Evolutionary conservation across 1,140 invertebrate species (phyloP), one percentile per base, ranked within the genome.

Genomic region (Potamilus streckersoni): DNA sequence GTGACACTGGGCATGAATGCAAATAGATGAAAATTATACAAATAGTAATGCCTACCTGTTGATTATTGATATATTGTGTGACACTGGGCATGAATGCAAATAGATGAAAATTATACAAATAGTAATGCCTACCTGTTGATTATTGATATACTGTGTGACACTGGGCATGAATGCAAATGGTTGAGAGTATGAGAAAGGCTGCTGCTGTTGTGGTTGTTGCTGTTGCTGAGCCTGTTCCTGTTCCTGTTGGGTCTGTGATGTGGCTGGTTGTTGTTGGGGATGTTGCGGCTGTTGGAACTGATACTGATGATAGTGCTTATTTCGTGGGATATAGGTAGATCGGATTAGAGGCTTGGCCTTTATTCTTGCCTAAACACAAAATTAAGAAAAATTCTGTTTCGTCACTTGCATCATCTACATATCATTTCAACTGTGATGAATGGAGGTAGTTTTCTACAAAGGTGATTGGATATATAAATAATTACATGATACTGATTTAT

Each of bases 261-360:
- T 83, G 81, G 70, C 68, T 38, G 62, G 63, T 23, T 76, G 70
- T 59, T 79, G 79, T 73, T 62, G 79, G 66, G 69, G 77, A 70
- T 66, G 82, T 68, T 61, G 78, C 71, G 74, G 78, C 69, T 71
- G 75, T 23, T 27, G 23, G 20, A 8, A 57, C 16, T 57, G 64
- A 70, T 20, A 79, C 64, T 80, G 80, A 19, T 79, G 74, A 67
- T 67, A 79, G 19, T 80, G 80, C 64, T 77, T 77, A 56, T 93
- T 92, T 84, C 80, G 84, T 17, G 91, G 91, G 49, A 90, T 84
- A 79, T 93, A 92, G 23, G 92, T 89, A 65, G 76, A 79, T 76
- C 94, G 92, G 83, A 95, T 94, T 91, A 95, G 94, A 80, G 95
- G 95, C 90, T 96, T 96, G 71, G 95, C 95, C 91, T 97, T 97